These are phyloP conservation scores for Drosophila mulleri DNA, from an alignment of 2,888 invertebrate genomes.

Conservation along the genomic window DNA sequence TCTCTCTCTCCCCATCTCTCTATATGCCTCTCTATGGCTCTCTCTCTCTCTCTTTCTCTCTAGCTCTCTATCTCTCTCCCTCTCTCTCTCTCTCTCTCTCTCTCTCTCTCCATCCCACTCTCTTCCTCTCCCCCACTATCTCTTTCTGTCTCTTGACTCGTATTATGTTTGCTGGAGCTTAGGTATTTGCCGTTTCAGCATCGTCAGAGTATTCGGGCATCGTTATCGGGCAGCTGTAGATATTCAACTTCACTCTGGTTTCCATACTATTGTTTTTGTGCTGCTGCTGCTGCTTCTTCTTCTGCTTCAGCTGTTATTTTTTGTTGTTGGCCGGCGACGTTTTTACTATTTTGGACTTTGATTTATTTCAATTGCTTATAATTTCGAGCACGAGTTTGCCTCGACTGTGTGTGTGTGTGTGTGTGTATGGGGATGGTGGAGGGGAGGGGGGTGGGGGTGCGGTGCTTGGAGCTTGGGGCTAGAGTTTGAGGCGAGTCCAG, in stretches of 20 bases:
- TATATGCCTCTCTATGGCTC: too few species aligned
- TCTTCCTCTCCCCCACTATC: too few species aligned
- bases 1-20: too few species aligned
- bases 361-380: constrained; percentile 79
- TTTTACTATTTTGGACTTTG: constrained; percentile 73
- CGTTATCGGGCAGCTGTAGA: neutral
- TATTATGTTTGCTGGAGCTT: too few species aligned
- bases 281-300: constrained; percentile 3
- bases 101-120: too few species aligned
- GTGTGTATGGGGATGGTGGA: too few species aligned
- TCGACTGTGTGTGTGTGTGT: neutral
- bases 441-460: neutral
- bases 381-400: constrained; percentile 66
- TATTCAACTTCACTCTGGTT: neutral
- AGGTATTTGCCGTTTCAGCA: too few species aligned
- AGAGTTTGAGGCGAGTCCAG: constrained; percentile 7
- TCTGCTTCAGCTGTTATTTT: neutral
- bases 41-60: too few species aligned
- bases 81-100: too few species aligned
- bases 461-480: neutral
- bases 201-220: constrained; percentile 35
- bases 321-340: constrained; percentile 34
- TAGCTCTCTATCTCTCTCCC: too few species aligned
- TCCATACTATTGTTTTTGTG: constrained; percentile 1
- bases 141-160: too few species aligned